phyloP scores from a whole-genome alignment of 2,888 invertebrate species.

The Ephialtes manifestator region DNA sequence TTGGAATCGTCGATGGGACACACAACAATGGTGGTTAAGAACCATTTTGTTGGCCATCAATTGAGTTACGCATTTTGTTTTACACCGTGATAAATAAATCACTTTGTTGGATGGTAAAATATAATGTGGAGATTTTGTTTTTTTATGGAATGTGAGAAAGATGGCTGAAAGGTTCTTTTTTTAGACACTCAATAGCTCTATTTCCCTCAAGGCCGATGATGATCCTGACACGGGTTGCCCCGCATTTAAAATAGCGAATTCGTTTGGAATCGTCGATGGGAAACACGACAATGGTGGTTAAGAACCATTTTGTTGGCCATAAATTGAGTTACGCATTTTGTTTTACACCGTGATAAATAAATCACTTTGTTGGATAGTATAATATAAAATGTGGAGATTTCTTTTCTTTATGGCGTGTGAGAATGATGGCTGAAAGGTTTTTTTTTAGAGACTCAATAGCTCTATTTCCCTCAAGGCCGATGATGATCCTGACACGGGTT shows the following conservation, averaged over 20 bases:
- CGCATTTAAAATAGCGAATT: slow-evolving; percentile 25
- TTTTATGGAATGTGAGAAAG: background rate
- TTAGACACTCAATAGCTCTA: slow-evolving; percentile 39
- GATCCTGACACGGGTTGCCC: slow-evolving; percentile 44
- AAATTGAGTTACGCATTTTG: background rate
- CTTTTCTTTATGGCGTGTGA: background rate
- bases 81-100: background rate
- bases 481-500: slow-evolving; percentile 52
- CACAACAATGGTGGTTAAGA: slow-evolving; percentile 33
- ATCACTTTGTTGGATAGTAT: background rate
- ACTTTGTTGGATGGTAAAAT: background rate
- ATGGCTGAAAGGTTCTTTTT: no score
- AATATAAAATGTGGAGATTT: background rate
- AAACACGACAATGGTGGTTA: slow-evolving; percentile 36
- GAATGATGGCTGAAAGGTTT: no score
- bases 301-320: background rate
- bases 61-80: background rate
- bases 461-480: slow-evolving; percentile 42
- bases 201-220: slow-evolving; percentile 52
- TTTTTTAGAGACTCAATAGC: slow-evolving; percentile 47
- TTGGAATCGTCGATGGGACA: slow-evolving; percentile 4
- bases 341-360: background rate
- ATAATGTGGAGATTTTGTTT: background rate
- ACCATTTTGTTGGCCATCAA: background rate
- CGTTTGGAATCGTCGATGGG: slow-evolving; percentile 2